Conservation (phyloP, 2,113 vertebrate genomes). For the Notothenia rossii region DNA sequence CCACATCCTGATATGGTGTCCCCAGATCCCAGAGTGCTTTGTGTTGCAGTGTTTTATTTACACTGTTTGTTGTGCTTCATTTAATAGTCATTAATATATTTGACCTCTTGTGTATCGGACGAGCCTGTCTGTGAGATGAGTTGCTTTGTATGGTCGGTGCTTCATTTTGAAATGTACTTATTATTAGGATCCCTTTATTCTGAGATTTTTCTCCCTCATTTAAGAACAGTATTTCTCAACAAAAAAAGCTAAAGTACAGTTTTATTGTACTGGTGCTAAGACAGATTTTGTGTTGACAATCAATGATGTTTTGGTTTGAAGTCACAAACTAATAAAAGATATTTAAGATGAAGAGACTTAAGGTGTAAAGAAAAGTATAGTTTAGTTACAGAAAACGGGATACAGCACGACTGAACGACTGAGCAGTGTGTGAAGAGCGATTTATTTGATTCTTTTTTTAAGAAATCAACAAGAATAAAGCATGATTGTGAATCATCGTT, state of each 20-base stretch:
- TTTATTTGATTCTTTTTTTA: conserved; percentile 83
- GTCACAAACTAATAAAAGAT: conserved; percentile 87
- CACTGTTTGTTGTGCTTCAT: conserved; percentile 86
- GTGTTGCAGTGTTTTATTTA: conserved; percentile 81
- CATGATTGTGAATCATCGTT: conserved; percentile 84
- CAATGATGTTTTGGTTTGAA: conserved; percentile 87
- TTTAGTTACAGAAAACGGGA: conserved; percentile 76
- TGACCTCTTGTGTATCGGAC: conserved; percentile 84
- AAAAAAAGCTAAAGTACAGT: conserved; percentile 91
- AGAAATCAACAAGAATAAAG: conserved; percentile 86
- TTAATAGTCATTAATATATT: conserved; percentile 91
- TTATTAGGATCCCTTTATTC: conserved; percentile 84
- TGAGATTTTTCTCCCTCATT: conserved; percentile 78
- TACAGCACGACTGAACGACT: conserved; percentile 50
- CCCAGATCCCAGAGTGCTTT: conserved; percentile 73
- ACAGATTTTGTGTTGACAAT: conserved; percentile 91
- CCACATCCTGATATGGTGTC: conserved; percentile 55
- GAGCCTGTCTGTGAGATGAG: conserved; percentile 77
- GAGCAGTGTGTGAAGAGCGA: conserved; percentile 70
- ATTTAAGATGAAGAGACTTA: conserved; percentile 85
- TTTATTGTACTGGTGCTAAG: conserved; percentile 99
- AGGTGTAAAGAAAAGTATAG: conserved; percentile 81
- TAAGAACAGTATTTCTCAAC: conserved; percentile 85
- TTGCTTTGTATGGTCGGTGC: conserved; percentile 86
- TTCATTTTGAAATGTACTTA: conserved; percentile 84